Conservation (phyloP, 1,140 invertebrate genomes). For the Calliopsis andreniformis region DNA sequence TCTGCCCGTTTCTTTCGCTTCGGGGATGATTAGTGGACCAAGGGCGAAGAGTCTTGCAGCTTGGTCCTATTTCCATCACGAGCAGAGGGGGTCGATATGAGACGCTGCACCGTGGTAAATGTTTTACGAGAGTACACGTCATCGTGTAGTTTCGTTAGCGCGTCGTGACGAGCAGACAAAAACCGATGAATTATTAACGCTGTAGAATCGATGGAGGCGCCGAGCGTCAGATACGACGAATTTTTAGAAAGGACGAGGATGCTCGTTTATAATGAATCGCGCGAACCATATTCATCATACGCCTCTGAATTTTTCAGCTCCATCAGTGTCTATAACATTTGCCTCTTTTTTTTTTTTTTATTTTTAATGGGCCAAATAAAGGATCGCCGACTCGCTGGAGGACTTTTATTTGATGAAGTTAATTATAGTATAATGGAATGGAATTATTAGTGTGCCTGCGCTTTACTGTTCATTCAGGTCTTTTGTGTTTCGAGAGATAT, state of each 20-base stretch:
- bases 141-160: not conserved
- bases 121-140: not conserved
- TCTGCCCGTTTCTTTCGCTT: not conserved
- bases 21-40: not conserved
- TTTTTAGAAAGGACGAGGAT: not conserved
- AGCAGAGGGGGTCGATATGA: not conserved
- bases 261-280: not conserved
- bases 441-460: too few relatives aligned
- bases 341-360: not conserved
- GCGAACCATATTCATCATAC: not conserved
- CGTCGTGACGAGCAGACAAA: not conserved
- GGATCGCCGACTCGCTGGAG: not conserved
- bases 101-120: not conserved
- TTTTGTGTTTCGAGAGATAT: too few relatives aligned
- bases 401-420: too few relatives aligned
- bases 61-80: not conserved
- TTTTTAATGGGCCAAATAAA: not conserved
- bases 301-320: not conserved
- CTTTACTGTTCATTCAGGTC: too few relatives aligned
- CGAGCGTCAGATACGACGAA: not conserved
- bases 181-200: slow-evolving; percentile 15
- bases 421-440: too few relatives aligned
- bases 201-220: not conserved
- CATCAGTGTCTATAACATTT: not conserved
- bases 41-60: not conserved